phyloP scores from a whole-genome alignment of 2,797 vertebrate species.

The Novumbra hubbsi region DNA sequence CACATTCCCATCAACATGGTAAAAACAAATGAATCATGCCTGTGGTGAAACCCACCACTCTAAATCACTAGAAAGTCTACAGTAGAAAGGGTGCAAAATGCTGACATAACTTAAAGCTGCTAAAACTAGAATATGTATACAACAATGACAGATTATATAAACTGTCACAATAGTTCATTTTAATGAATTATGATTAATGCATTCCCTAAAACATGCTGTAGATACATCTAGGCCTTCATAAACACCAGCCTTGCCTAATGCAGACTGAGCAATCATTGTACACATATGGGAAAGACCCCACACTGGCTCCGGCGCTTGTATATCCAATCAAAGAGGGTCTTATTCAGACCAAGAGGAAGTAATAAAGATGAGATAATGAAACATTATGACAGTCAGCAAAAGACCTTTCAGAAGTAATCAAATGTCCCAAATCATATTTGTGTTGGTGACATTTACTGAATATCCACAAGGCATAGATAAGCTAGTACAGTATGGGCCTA shows the following conservation, averaged over 20 bases:
- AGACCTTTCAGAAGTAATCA: not conserved
- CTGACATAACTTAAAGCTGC: not conserved
- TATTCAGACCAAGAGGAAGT: not conserved
- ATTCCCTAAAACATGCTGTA: not conserved
- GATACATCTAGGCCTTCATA: not conserved
- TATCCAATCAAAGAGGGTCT: not conserved
- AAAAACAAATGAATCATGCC: not conserved
- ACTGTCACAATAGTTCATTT: not conserved
- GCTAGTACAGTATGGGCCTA: not conserved
- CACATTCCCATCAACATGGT: not conserved
- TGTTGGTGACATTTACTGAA: not conserved
- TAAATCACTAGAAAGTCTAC: not conserved
- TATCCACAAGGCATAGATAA: not conserved
- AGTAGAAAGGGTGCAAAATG: not conserved
- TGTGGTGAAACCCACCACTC: not conserved
- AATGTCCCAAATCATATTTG: not conserved
- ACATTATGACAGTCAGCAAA: not conserved
- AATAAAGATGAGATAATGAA: not conserved
- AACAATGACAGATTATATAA: not conserved
- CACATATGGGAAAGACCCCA: constrained; percentile 3
- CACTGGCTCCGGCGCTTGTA: not conserved
- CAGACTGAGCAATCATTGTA: constrained; percentile 11
- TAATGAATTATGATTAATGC: not conserved
- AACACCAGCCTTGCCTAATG: not conserved
- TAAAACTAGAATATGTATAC: not conserved